Evolutionary conservation across 2,113 vertebrate species (phyloP).

Genomic region (Buteo buteo): DNA sequence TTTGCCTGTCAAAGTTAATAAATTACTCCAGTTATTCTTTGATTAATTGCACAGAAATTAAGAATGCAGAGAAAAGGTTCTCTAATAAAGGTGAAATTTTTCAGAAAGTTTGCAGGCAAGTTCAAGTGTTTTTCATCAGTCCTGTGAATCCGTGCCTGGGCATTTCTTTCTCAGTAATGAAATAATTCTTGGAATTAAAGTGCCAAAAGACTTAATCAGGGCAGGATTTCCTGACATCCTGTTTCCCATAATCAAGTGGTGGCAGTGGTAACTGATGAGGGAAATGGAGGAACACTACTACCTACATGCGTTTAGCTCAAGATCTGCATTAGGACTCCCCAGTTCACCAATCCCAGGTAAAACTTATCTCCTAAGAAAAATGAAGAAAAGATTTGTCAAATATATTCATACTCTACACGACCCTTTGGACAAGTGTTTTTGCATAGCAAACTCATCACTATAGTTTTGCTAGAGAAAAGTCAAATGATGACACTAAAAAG

Average conservation of each 20-base stretch:
- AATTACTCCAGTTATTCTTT: neutral
- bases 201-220: neutral
- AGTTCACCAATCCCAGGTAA: neutral
- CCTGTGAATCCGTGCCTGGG: neutral
- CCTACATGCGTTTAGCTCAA: neutral
- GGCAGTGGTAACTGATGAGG: neutral
- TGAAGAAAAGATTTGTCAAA: neutral
- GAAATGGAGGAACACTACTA: neutral
- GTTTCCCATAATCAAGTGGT: neutral
- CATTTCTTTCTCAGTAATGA: neutral
- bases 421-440: neutral
- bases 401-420: neutral
- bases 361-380: neutral
- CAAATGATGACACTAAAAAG: neutral
- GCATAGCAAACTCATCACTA: neutral
- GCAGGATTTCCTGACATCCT: neutral
- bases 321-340: neutral
- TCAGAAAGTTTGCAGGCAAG: neutral
- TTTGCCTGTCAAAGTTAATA: slow-evolving; percentile 1
- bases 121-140: slow-evolving; percentile 32
- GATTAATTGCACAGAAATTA: slow-evolving; percentile 43
- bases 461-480: neutral
- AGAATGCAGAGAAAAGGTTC: neutral
- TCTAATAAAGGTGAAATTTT: neutral
- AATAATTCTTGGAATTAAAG: neutral